Evolutionary conservation across 2,888 invertebrate species (phyloP).

Genomic region (Beris morrisii): DNA sequence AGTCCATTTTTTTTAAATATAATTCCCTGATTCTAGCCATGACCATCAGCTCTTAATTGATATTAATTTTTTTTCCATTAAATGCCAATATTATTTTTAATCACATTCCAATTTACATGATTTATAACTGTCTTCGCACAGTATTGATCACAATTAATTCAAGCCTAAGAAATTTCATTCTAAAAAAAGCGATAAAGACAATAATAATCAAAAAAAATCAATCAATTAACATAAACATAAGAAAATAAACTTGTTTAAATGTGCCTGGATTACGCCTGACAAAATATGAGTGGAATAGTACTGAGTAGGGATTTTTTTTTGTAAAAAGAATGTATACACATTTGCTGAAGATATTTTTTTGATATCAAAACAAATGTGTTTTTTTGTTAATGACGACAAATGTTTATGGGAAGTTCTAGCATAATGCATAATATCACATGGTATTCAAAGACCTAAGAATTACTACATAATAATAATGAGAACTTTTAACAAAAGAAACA

Average conservation of each 20-base stretch:
- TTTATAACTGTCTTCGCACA: too few relatives aligned
- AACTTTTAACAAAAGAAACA: too few relatives aligned
- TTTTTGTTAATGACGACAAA: background rate
- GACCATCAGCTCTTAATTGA: too few relatives aligned
- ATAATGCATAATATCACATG: too few relatives aligned
- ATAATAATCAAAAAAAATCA: constrained; percentile 15
- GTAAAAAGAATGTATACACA: too few relatives aligned
- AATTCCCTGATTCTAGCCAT: too few relatives aligned
- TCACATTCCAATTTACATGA: too few relatives aligned
- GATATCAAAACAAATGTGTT: background rate
- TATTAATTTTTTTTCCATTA: too few relatives aligned
- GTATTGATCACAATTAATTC: background rate
- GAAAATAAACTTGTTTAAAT: constrained; percentile 19
- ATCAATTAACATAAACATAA: constrained; percentile 1
- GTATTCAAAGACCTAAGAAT: background rate
- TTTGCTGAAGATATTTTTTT: background rate
- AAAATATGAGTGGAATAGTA: constrained; percentile 15
- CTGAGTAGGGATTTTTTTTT: background rate
- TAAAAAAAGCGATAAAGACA: constrained; percentile 25
- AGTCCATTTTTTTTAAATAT: too few relatives aligned
- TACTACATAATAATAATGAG: too few relatives aligned
- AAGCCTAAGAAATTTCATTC: constrained; percentile 7
- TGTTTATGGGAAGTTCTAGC: background rate
- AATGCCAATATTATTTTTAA: too few relatives aligned
- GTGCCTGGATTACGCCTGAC: constrained; percentile 37